Percentiles rank a stretch among this genome's conserved stretches.
phyloP scores from a whole-genome alignment of 2,113 vertebrate genomes.

The Synodontis membranacea region DNA sequence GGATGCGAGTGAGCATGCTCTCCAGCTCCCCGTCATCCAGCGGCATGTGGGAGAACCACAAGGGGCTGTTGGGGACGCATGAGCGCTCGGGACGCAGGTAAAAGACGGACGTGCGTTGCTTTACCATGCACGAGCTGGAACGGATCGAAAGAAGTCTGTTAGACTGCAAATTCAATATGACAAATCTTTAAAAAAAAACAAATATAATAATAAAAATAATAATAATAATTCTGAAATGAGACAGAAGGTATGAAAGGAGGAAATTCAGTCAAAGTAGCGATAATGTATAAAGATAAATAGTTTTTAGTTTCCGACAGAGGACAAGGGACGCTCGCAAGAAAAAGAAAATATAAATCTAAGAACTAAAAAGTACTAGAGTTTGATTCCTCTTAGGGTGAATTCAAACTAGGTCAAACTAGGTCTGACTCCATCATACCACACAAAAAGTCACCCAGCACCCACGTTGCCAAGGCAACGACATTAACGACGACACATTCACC shows the following conservation, averaged over 20 bases:
- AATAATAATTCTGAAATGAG: background rate
- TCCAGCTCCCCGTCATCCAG: constrained; percentile 89
- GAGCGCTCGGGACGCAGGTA: constrained; percentile 95
- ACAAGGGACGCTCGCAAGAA: background rate
- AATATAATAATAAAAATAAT: too few species aligned
- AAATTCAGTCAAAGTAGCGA: background rate
- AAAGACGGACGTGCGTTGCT: constrained; percentile 91
- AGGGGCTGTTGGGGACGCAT: constrained; percentile 94
- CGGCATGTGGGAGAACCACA: constrained; percentile 91
- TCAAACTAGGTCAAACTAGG: too few species aligned
- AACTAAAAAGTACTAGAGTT: background rate
- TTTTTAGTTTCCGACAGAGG: background rate
- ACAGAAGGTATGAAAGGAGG: background rate
- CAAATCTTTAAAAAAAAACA: too few species aligned
- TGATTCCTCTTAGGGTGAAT: background rate
- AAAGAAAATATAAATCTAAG: background rate
- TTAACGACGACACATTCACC: too few species aligned
- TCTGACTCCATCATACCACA: too few species aligned
- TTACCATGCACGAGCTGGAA: constrained; percentile 89
- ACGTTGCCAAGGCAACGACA: background rate
- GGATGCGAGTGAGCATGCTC: constrained; percentile 92
- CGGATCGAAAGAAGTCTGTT: background rate
- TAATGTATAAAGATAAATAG: background rate
- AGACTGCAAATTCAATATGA: background rate
- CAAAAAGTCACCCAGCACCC: too few species aligned